Conservation (phyloP, 2,113 vertebrate species). For the Ursus arctos region DNA sequence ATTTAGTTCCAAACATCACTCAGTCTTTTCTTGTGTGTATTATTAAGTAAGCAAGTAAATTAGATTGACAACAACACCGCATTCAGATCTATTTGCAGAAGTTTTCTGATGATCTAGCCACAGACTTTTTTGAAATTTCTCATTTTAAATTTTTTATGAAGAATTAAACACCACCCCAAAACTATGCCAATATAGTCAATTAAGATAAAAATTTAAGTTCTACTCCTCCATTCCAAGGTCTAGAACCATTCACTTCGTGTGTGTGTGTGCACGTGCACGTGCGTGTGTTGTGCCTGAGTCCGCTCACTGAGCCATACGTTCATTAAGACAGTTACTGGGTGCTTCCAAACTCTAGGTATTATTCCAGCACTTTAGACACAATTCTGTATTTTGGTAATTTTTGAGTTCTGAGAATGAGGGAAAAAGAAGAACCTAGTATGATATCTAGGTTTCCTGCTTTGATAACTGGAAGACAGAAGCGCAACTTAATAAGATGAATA, state of each 20-base stretch:
- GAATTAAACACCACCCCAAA: background rate
- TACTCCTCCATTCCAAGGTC: background rate
- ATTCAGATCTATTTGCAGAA: background rate
- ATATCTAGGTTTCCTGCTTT: background rate
- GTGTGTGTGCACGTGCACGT: background rate
- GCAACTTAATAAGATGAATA: background rate
- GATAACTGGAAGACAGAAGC: background rate
- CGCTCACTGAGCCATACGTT: background rate
- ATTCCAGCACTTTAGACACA: background rate
- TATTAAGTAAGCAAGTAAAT: slow-evolving; percentile 43
- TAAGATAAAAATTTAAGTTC: background rate
- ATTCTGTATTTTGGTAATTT: background rate
- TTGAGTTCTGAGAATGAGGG: background rate
- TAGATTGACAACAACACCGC: background rate
- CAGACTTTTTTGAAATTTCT: background rate
- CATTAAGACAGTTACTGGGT: background rate
- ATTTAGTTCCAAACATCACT: slow-evolving; percentile 14
- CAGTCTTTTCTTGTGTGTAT: background rate
- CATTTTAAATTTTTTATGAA: background rate
- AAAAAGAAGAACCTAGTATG: background rate
- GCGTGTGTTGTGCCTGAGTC: background rate
- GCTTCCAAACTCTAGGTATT: background rate
- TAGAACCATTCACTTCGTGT: background rate
- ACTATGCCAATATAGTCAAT: background rate
- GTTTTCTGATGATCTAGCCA: background rate